Base-by-base conservation (phyloP, 2,113 vertebrate species). In the Barbus barbus region DNA sequence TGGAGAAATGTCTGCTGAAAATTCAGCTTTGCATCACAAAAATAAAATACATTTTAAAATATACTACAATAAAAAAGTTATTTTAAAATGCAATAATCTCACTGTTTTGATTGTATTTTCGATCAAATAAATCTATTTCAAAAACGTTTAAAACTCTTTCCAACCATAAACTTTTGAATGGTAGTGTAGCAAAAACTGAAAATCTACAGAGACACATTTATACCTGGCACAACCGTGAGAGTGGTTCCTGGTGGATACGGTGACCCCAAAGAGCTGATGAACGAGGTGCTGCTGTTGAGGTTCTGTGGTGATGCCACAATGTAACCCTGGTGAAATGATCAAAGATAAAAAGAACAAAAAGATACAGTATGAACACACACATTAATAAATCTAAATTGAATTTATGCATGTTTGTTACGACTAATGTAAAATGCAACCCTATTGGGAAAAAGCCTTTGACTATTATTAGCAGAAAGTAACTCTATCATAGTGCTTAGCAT, bases 151-250 rank as follows among this genome's bases (percentile, higher is more conserved):
- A 20, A 53, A 53, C 20, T 53, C 53, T 38, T 20, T 5, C 67
- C 33, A 9, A 71, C 9, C 13, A 51, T 13, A 63, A 63, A 13
- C 5, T n/a, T n/a, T n/a, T n/a, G n/a, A n/a, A n/a, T n/a, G n/a
- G n/a, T n/a, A n/a, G n/a, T n/a, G n/a, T n/a, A n/a, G n/a, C n/a
- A n/a, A n/a, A 26, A 76, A 31, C 9, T 44, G n/a, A 75, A 48
- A 7, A 75, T 9, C 24, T 26, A 31, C 46, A 75, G 4, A 75
- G 7, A n/a, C 48, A 58, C 75, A 78, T 16, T 38, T 58, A 76
- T 90, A 99, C 98, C 97, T 96, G 96, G 90, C 88, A 95, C 84
- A 1, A 96, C 89, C 87, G 93, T 92, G 91, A 96, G 92, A 85
- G 95, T 91, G 71, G 96, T 93, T 88, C 93, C 95, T 81, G 93